Conservation (phyloP, 2,113 vertebrate species). For the Salvelinus namaycush region DNA sequence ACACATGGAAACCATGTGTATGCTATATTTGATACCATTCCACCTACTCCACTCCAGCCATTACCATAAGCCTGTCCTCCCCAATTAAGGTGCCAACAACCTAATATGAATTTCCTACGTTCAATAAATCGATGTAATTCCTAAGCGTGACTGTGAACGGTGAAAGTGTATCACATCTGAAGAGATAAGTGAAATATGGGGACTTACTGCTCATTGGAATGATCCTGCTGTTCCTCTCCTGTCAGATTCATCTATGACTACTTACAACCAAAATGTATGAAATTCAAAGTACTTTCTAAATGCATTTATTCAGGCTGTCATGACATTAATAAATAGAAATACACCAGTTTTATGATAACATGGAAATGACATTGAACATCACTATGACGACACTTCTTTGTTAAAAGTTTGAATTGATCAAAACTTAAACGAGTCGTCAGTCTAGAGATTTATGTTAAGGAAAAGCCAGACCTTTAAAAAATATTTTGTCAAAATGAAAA, state of each 20-base stretch:
- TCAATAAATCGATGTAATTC: too few relatives aligned
- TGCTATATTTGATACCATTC: too few relatives aligned
- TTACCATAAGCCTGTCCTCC: too few relatives aligned
- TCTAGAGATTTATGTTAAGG: conserved; percentile 56
- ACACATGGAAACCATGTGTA: too few relatives aligned
- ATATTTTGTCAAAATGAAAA: conserved; percentile 44
- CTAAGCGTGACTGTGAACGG: too few relatives aligned
- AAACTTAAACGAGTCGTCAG: conserved; percentile 36
- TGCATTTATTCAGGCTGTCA: conserved; percentile 76
- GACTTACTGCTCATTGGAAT: neutral
- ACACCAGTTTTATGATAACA: conserved; percentile 50
- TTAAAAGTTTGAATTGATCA: conserved; percentile 29
- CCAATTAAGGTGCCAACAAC: too few relatives aligned
- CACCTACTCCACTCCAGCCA: too few relatives aligned
- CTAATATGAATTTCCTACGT: too few relatives aligned
- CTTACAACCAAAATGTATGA: neutral
- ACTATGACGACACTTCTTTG: conserved; percentile 77
- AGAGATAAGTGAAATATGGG: neutral
- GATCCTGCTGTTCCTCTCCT: neutral
- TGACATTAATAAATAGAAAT: conserved; percentile 78
- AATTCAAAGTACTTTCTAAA: conserved; percentile 12
- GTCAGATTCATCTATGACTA: neutral
- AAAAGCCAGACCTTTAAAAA: conserved; percentile 12
- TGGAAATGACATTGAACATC: conserved; percentile 54
- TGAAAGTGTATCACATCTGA: neutral